phyloP scores from a whole-genome alignment of 2,888 invertebrate genomes.

The Dichetophora obliterata region DNA sequence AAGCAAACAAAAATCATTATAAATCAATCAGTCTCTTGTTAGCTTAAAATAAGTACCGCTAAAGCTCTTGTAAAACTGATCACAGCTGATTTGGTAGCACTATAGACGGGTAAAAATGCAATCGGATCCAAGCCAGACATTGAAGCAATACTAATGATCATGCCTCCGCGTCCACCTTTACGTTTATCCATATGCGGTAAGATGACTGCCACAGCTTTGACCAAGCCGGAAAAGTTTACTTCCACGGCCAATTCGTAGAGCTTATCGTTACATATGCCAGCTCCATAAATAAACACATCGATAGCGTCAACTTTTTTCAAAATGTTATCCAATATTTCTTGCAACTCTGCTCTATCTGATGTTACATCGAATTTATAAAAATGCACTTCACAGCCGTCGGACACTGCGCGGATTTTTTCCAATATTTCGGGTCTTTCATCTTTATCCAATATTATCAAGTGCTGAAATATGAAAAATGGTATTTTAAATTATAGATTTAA shows the following conservation, averaged over 20 bases:
- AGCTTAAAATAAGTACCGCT: conserved; percentile 51
- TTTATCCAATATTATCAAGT: conserved; percentile 59
- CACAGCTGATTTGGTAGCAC: conserved; percentile 67
- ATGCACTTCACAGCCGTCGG: conserved; percentile 53
- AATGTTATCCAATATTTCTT: conserved; percentile 58
- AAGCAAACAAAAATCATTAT: neutral
- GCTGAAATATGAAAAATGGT: conserved; percentile 48
- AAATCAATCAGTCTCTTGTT: neutral
- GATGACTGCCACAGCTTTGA: conserved; percentile 60
- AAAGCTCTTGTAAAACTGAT: conserved; percentile 66
- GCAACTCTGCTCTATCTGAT: conserved; percentile 58
- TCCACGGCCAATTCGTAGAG: conserved; percentile 57
- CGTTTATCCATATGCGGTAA: conserved; percentile 68
- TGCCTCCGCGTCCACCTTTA: conserved; percentile 67
- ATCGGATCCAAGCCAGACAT: conserved; percentile 60
- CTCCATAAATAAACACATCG: conserved; percentile 60
- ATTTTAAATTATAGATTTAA: neutral
- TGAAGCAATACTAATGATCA: conserved; percentile 68
- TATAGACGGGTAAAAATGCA: conserved; percentile 63
- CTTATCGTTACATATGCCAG: conserved; percentile 56
- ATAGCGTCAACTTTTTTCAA: conserved; percentile 49
- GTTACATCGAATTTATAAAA: conserved; percentile 61
- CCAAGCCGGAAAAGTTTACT: conserved; percentile 59
- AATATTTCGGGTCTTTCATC: conserved; percentile 55
- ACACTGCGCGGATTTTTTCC: conserved; percentile 53